Evolutionary conservation across 2,797 vertebrate genomes (phyloP).

Genomic region (Oreochromis grahami): DNA sequence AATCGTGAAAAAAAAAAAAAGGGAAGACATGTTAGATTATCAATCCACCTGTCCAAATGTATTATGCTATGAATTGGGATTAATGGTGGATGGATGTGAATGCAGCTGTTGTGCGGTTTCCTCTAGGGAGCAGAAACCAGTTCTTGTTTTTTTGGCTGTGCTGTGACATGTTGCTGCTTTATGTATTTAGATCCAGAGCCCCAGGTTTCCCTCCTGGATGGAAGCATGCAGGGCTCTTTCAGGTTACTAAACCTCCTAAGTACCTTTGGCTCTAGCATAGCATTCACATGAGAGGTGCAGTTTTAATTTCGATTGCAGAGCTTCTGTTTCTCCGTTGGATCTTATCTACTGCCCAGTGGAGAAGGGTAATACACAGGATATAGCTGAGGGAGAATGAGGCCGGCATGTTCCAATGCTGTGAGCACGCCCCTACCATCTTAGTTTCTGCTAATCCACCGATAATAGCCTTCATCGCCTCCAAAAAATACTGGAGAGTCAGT

Average conservation of each 20-base stretch:
- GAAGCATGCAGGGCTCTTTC: neutral
- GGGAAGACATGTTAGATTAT: slow-evolving; percentile 70
- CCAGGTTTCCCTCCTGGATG: neutral
- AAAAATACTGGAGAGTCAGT: slow-evolving; percentile 55
- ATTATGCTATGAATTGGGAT: slow-evolving; percentile 36
- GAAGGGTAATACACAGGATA: slow-evolving; percentile 17
- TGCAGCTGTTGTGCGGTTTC: slow-evolving; percentile 43
- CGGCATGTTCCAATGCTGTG: slow-evolving; percentile 17
- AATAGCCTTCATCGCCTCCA: slow-evolving; percentile 49
- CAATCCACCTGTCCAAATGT: slow-evolving; percentile 68
- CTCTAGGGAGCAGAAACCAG: slow-evolving; percentile 26
- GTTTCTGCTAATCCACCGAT: slow-evolving; percentile 53
- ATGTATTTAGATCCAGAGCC: slow-evolving; percentile 12
- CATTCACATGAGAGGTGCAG: slow-evolving; percentile 30
- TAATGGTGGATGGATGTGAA: slow-evolving; percentile 51
- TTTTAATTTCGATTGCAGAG: neutral
- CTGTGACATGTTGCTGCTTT: slow-evolving; percentile 50
- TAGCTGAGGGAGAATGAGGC: slow-evolving; percentile 17
- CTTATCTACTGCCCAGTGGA: slow-evolving; percentile 33
- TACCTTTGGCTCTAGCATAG: slow-evolving; percentile 16
- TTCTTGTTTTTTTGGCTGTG: slow-evolving; percentile 29
- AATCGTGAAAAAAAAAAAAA: slow-evolving; percentile 20
- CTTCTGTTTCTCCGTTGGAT: slow-evolving; percentile 15
- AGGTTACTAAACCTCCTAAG: slow-evolving; percentile 10
- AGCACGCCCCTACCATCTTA: slow-evolving; percentile 27